These are phyloP conservation scores for Peromyscus aztecus DNA, from an alignment of 2,797 vertebrate genomes.

Conservation along the genomic window DNA sequence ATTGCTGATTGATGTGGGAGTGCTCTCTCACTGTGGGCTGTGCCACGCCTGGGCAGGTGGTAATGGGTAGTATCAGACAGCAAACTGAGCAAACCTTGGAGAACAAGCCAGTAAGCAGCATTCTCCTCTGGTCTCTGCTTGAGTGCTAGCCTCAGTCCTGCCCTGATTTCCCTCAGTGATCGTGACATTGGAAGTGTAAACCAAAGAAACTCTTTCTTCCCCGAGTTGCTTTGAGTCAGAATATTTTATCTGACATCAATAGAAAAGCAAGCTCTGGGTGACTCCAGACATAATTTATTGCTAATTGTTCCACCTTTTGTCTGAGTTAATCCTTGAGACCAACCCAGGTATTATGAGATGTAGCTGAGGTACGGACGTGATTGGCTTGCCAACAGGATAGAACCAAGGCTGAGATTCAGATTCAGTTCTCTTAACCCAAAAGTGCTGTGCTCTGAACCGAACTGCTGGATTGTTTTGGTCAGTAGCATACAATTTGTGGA, in stretches of 20 bases:
- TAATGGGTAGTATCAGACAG: not conserved
- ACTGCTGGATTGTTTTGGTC: not conserved
- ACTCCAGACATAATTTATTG: not conserved
- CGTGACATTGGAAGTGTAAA: not conserved
- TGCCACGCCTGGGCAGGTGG: not conserved
- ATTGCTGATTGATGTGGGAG: not conserved
- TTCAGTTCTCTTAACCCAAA: not conserved
- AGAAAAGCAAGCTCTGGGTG: not conserved
- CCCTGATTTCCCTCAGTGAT: not conserved
- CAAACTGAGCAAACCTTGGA: not conserved
- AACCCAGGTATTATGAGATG: not conserved
- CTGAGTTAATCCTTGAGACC: not conserved
- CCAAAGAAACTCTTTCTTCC: not conserved
- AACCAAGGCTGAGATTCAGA: not conserved
- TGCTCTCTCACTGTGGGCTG: not conserved
- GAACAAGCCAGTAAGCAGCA: not conserved
- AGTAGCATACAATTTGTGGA: not conserved
- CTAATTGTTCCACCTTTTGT: not conserved
- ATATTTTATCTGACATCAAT: not conserved
- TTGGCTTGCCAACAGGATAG: not conserved
- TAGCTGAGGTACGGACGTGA: not conserved
- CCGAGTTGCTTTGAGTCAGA: not conserved
- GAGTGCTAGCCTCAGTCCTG: not conserved
- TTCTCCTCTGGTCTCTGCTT: not conserved
- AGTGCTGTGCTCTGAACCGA: not conserved